Evolutionary conservation across 35 echinoderm and acorn worm species (phyloP).

Genomic region (Amphiura filiformis): DNA sequence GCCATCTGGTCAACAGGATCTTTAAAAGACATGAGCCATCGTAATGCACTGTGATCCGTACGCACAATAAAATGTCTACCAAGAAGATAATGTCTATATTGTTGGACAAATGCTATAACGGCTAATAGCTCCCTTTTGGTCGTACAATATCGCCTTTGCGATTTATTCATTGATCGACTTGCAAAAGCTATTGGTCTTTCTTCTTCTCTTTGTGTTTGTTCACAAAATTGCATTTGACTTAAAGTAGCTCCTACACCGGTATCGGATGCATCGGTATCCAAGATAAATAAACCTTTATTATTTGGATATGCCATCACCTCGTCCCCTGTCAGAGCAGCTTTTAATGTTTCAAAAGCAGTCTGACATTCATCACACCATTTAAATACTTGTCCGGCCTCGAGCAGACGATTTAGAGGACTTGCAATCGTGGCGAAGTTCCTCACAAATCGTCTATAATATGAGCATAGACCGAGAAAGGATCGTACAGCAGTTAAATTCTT

Average conservation of each 20-base stretch:
- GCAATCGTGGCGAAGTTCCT: conserved; percentile 25
- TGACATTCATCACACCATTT: conserved; percentile 34
- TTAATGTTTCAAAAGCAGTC: conserved; percentile 39
- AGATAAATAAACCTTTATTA: conserved; percentile 33
- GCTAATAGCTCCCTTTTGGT: conserved; percentile 58
- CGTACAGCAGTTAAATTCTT: conserved; percentile 23
- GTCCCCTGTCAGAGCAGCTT: not conserved
- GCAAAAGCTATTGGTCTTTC: conserved; percentile 57
- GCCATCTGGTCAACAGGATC: conserved; percentile 58
- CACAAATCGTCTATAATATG: conserved; percentile 61
- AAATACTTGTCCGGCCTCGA: conserved; percentile 41
- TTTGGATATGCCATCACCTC: conserved; percentile 36
- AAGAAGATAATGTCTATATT: conserved; percentile 55
- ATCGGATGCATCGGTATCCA: conserved; percentile 74
- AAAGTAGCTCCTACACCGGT: conserved; percentile 44
- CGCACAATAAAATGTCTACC: conserved; percentile 37
- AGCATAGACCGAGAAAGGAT: conserved; percentile 43
- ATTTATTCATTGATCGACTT: conserved; percentile 45
- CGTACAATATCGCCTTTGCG: conserved; percentile 59
- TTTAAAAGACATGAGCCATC: conserved; percentile 56
- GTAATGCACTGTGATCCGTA: conserved; percentile 43
- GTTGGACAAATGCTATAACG: conserved; percentile 29
- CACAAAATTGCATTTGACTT: conserved; percentile 53
- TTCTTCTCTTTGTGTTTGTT: conserved; percentile 4
- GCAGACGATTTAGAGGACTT: conserved; percentile 27